phyloP scores from a whole-genome alignment of 1,140 invertebrate genomes.

The Anadara kagoshimensis region DNA sequence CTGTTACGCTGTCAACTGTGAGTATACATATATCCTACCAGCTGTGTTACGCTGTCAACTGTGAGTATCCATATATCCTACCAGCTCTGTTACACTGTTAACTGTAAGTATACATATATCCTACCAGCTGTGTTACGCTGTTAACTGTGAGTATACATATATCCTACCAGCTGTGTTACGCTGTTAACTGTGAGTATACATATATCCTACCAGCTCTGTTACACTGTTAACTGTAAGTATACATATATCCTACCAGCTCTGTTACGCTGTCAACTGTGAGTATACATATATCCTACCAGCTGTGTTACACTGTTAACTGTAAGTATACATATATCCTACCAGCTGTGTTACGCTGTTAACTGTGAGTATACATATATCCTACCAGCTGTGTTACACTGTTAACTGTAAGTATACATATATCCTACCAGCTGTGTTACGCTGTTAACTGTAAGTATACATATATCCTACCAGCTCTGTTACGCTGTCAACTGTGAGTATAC shows the following conservation, averaged over 20 bases:
- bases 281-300: constrained; percentile 97
- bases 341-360: constrained; percentile 97
- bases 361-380: constrained; percentile 96
- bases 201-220: constrained; percentile 97
- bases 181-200: constrained; percentile 96
- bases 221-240: constrained; percentile 95
- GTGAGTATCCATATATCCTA: constrained; percentile 98
- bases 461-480: constrained; percentile 97
- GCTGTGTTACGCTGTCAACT: constrained; percentile 97
- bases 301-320: constrained; percentile 97
- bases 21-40: constrained; percentile 98
- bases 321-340: constrained; percentile 97
- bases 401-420: constrained; percentile 96
- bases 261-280: constrained; percentile 96
- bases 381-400: constrained; percentile 97
- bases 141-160: constrained; percentile 97
- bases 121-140: constrained; percentile 97
- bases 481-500: constrained; percentile 95
- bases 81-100: constrained; percentile 97
- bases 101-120: constrained; percentile 96
- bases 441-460: constrained; percentile 97
- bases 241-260: constrained; percentile 98
- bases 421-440: constrained; percentile 97
- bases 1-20: constrained; percentile 96
- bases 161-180: constrained; percentile 96